These are phyloP conservation scores for Drymonia ruficornis DNA, from an alignment of 2,888 invertebrate species.

Conservation along the genomic window DNA sequence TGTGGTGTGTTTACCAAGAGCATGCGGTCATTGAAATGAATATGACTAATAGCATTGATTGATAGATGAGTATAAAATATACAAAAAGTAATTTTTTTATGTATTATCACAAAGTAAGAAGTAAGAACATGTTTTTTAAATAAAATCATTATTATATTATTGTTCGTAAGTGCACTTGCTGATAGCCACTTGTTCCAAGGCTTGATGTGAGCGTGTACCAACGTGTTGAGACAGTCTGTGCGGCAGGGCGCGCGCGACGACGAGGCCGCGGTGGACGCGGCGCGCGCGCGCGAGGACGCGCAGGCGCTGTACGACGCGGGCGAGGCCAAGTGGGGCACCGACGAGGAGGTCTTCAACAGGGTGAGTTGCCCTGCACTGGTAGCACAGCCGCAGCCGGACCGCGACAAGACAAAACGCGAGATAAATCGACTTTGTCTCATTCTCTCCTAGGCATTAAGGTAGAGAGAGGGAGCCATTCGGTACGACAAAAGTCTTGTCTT, in stretches of 20 bases:
- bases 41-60: no score
- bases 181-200: conserved; percentile 1
- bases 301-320: conserved; percentile 89
- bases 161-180: background rate
- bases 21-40: no score
- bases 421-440: no score
- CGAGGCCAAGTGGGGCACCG: conserved; percentile 89
- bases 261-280: conserved; percentile 85
- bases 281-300: conserved; percentile 89
- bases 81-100: no score
- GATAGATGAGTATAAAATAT: no score
- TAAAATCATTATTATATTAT: no score
- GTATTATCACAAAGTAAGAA: no score
- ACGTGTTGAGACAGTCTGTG: conserved; percentile 50
- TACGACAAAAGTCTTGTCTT: no score
- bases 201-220: conserved; percentile 13
- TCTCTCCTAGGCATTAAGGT: no score
- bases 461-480: no score
- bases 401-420: background rate
- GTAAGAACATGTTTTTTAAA: no score
- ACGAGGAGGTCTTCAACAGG: conserved; percentile 89
- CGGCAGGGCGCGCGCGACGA: conserved; percentile 86
- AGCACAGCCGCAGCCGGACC: background rate
- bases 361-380: conserved; percentile 40
- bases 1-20: no score